Evolutionary conservation across 2,888 invertebrate genomes (phyloP).

Genomic region (Megastigmus dorsalis): DNA sequence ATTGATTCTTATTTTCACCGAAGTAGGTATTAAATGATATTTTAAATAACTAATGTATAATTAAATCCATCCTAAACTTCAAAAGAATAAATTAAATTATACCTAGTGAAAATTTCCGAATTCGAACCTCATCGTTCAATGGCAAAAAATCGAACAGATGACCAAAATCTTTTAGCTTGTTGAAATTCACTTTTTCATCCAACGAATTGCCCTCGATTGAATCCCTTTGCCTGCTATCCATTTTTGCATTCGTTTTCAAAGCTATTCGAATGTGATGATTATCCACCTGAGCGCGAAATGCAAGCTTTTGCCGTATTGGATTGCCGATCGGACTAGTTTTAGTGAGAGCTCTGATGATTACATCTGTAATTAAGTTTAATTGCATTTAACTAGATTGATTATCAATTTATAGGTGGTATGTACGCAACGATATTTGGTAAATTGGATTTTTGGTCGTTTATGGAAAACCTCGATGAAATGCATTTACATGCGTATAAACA

Average conservation of each 20-base stretch:
- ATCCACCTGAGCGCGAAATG: slow-evolving; percentile 15
- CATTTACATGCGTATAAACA: no score
- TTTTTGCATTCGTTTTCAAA: slow-evolving; percentile 19
- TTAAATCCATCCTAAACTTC: no score
- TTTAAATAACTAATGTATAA: no score
- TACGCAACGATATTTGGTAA: no score
- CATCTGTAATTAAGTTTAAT: slow-evolving; percentile 37
- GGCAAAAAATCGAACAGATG: background rate
- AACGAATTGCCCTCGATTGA: no score
- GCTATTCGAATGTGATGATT: slow-evolving; percentile 2
- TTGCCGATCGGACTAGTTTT: slow-evolving; percentile 26
- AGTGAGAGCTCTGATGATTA: slow-evolving; percentile 9
- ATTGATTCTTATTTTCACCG: no score
- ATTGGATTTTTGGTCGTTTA: no score
- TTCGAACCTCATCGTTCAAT: background rate
- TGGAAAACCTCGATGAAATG: no score
- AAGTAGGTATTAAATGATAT: no score
- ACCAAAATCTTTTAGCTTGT: background rate
- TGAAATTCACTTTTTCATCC: no score
- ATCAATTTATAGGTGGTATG: no score
- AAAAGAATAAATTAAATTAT: background rate
- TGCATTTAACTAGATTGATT: no score
- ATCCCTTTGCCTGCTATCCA: background rate
- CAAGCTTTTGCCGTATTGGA: slow-evolving; percentile 14
- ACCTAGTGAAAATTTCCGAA: background rate